Base-by-base conservation (phyloP, 92 coral and sea anemone genomes). In the Umimayanthus kanabou region DNA sequence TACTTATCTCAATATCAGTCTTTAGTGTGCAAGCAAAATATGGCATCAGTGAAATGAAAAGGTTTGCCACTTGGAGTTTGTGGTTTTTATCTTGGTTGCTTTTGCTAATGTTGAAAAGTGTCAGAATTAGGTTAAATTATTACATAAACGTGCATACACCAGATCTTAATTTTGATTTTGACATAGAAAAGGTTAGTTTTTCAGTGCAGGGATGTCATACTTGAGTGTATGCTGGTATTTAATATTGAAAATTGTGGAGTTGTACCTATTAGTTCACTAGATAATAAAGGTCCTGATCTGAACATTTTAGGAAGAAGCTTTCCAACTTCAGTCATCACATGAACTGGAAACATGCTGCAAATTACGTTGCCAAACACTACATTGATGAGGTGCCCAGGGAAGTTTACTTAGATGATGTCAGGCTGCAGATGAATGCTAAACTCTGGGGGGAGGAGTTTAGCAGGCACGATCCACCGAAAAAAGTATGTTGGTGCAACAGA, bases 371-470 rank as follows among this genome's bases (percentile, higher is more conserved):
- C 30, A 97, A 97, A 88, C 88, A 84, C 13, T 97, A 97, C 89
- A 97, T 97, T 84, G 95, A 95, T 9, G 94, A 94, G 13, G 95
- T 95, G 14, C 88, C 95, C 0, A 91, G 98, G 73, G 91, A 93
- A 40, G 94, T 92, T 39, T 97, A 97, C 61, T 94, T 97, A 88
- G 96, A 92, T 86, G 99, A 97, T 73, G 99, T 97, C 42, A 91
- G 96, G 79, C 87, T 97, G 39, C 99, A 97, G 90, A 95, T 97
- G 99, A 98, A 97, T 92, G 99, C 99, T 8, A 97, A 97, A 70
- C 94, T 97, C 2, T 97, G 99, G 99, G 99, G 99, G 25, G 99
- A 97, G 89, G 99, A 97, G 92, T 97, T 91, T 83, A 97, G 95
- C 81, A 91, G 99, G 73, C 91, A 92, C 43, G 94, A 94, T 76